phyloP scores from a whole-genome alignment of 1,140 invertebrate species.

The Halesus radiatus region DNA sequence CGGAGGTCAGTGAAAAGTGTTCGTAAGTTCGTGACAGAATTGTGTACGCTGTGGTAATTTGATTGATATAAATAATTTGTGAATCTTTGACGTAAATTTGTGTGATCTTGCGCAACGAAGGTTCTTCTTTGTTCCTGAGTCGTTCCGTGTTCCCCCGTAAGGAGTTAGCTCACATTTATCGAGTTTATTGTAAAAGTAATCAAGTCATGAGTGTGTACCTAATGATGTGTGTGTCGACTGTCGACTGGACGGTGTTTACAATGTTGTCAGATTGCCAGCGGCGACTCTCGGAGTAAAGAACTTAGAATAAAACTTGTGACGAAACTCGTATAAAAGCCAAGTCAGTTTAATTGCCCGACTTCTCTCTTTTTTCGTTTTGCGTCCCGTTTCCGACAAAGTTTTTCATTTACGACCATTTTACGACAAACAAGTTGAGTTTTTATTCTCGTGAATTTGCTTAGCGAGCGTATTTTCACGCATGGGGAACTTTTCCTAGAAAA shows the following conservation, averaged over 20 bases:
- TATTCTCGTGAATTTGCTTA: not conserved
- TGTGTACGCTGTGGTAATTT: not conserved
- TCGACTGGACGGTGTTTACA: not conserved
- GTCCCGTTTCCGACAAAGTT: conserved; percentile 14
- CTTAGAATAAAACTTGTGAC: not conserved
- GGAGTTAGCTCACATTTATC: not conserved
- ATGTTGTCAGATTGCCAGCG: conserved; percentile 29
- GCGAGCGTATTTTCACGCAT: not conserved
- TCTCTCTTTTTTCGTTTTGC: conserved; percentile 9
- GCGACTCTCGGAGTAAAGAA: conserved; percentile 13
- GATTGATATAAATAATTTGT: not conserved
- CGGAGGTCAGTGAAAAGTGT: conserved; percentile 7
- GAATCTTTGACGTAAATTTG: not conserved
- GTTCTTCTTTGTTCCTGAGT: not conserved
- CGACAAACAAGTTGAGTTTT: not conserved
- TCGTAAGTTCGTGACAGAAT: not conserved
- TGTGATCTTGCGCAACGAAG: conserved; percentile 4
- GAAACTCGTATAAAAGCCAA: not conserved
- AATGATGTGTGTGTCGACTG: not conserved
- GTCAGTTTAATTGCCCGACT: too few relatives aligned
- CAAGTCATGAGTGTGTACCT: not conserved
- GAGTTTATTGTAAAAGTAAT: not conserved
- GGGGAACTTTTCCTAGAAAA: not conserved
- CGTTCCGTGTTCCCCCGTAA: not conserved
- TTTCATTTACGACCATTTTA: not conserved